phyloP scores from a whole-genome alignment of 2,113 vertebrate genomes.

The Ceuthmochares aereus region DNA sequence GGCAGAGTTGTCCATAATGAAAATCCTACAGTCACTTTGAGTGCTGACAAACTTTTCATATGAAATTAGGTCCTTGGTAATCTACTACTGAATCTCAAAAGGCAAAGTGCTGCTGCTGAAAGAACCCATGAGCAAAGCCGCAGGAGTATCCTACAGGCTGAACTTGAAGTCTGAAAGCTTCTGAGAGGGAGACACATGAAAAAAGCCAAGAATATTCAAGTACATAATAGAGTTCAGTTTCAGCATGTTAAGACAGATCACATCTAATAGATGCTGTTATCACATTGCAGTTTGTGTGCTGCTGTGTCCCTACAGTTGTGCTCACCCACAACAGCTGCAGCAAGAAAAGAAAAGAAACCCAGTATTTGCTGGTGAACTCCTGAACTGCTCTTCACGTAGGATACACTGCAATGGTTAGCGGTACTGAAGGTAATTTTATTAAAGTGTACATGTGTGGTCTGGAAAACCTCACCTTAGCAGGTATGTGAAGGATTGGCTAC shows the following conservation, averaged over 20 bases:
- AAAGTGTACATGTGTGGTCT: not conserved
- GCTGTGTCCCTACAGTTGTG: not conserved
- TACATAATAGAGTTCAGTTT: fast-evolving
- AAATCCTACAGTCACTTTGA: not conserved
- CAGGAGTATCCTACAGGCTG: not conserved
- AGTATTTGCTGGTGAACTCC: not conserved
- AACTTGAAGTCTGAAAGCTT: not conserved
- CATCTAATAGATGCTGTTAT: not conserved
- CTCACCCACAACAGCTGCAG: not conserved
- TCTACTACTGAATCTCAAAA: not conserved
- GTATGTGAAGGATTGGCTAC: not conserved
- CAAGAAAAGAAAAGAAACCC: not conserved
- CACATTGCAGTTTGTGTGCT: not conserved
- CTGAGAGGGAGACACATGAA: not conserved
- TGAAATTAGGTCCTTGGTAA: not conserved
- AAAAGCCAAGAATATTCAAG: not conserved
- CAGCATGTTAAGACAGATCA: not conserved
- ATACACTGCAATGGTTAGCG: not conserved
- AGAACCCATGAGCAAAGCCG: not conserved
- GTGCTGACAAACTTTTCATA: not conserved
- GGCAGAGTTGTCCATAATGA: not conserved
- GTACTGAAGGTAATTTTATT: not conserved
- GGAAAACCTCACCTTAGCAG: not conserved
- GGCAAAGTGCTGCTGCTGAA: not conserved
- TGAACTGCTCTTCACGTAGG: not conserved